Conservation (phyloP, 2,113 vertebrate genomes). For the Eonycteris spelaea region DNA sequence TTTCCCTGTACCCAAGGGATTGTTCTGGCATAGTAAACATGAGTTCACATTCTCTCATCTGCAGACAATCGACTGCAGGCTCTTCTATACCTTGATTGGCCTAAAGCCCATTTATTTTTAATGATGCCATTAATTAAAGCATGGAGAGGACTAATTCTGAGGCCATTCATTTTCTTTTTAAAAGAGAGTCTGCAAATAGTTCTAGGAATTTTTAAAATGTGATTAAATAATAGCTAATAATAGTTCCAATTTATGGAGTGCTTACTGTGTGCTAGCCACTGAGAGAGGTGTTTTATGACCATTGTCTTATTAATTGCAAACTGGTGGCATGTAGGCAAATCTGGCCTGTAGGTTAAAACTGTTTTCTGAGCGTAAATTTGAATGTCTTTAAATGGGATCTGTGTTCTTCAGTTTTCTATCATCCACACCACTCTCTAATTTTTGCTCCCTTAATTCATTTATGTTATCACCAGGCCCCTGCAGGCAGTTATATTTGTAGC, state of each 20-base stretch:
- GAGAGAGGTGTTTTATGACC: slow-evolving; percentile 26
- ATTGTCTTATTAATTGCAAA: slow-evolving; percentile 9
- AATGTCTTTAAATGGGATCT: neutral
- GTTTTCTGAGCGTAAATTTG: neutral
- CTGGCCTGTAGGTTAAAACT: neutral
- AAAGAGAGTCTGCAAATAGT: slow-evolving; percentile 47
- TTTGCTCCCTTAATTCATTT: neutral
- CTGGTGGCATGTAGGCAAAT: neutral
- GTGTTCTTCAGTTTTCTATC: neutral
- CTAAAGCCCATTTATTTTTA: slow-evolving; percentile 37
- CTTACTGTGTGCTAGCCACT: slow-evolving; percentile 32
- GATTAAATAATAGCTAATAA: slow-evolving; percentile 57
- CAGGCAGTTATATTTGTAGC: neutral
- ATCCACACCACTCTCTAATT: neutral
- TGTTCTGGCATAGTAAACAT: neutral
- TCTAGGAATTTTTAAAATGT: slow-evolving; percentile 32
- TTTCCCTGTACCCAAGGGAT: neutral
- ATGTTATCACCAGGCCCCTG: neutral
- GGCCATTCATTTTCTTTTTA: slow-evolving; percentile 46
- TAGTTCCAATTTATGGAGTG: slow-evolving; percentile 24
- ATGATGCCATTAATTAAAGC: slow-evolving; percentile 36
- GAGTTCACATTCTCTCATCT: neutral
- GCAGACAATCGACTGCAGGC: neutral
- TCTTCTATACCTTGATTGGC: neutral
- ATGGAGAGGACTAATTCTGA: slow-evolving; percentile 41